These are phyloP conservation scores for Ichneumon xanthorius DNA, from an alignment of 2,888 invertebrate species.

Conservation along the genomic window DNA sequence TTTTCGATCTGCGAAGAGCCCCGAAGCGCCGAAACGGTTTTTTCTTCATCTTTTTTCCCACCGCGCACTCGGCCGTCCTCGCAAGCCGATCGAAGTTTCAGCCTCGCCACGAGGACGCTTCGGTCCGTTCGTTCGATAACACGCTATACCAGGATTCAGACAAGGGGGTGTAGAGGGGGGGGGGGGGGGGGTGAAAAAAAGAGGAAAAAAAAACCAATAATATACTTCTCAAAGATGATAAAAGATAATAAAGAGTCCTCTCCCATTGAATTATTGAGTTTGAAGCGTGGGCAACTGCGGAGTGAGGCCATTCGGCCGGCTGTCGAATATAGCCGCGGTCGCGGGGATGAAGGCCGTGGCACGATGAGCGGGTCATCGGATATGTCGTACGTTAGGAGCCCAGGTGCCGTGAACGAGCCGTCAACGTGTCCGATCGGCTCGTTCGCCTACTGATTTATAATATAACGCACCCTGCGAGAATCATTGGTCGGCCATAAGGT, in stretches of 20 bases:
- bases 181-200: conserved; percentile 25
- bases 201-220: conserved; percentile 34
- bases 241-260: conserved; percentile 45
- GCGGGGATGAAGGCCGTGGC: not conserved
- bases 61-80: conserved; percentile 41
- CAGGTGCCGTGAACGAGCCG: conserved; percentile 59
- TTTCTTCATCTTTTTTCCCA: conserved; percentile 37
- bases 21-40: conserved; percentile 51
- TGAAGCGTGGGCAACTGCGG: conserved; percentile 23
- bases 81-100: conserved; percentile 66
- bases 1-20: conserved; percentile 58
- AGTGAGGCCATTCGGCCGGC: not conserved
- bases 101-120: conserved; percentile 66
- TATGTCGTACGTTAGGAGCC: conserved; percentile 35
- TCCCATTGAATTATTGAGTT: conserved; percentile 57
- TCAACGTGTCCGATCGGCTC: conserved; percentile 46
- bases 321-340: conserved; percentile 6
- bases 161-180: conserved; percentile 27
- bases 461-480: conserved; percentile 24
- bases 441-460: conserved; percentile 61
- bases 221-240: conserved; percentile 40
- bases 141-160: conserved; percentile 55
- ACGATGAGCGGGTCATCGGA: conserved; percentile 31
- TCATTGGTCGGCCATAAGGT: conserved; percentile 38
- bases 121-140: conserved; percentile 67